Conservation (phyloP, 2,113 vertebrate genomes). For the Ciconia maguari region DNA sequence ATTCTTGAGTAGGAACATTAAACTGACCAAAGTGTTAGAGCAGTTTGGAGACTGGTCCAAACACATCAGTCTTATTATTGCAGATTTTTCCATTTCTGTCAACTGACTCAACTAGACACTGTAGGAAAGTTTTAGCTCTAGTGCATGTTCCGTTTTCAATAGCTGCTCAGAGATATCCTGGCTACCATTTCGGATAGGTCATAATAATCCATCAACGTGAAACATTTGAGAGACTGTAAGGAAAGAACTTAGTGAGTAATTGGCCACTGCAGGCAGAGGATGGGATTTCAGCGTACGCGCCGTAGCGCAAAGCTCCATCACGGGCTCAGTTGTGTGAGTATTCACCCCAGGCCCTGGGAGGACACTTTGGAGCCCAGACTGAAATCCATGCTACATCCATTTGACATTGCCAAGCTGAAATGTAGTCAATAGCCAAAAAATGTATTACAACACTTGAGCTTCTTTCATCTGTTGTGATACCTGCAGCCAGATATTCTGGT, state of each 20-base stretch:
- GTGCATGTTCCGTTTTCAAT: background rate
- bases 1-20: background rate
- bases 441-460: background rate
- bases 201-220: background rate
- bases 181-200: background rate
- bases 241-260: background rate
- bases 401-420: background rate
- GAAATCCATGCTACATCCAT: background rate
- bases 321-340: background rate
- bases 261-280: background rate
- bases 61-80: accelerated
- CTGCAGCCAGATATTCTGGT: background rate
- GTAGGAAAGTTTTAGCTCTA: background rate
- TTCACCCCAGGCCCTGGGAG: background rate
- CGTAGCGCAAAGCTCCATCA: background rate
- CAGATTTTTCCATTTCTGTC: background rate
- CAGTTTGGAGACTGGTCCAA: background rate
- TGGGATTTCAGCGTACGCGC: background rate
- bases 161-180: background rate
- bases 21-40: background rate
- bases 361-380: background rate
- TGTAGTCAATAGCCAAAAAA: background rate
- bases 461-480: background rate
- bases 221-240: background rate
- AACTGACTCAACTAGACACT: background rate